phyloP scores from a whole-genome alignment of 2,113 vertebrate species.

The Phycodurus eques region DNA sequence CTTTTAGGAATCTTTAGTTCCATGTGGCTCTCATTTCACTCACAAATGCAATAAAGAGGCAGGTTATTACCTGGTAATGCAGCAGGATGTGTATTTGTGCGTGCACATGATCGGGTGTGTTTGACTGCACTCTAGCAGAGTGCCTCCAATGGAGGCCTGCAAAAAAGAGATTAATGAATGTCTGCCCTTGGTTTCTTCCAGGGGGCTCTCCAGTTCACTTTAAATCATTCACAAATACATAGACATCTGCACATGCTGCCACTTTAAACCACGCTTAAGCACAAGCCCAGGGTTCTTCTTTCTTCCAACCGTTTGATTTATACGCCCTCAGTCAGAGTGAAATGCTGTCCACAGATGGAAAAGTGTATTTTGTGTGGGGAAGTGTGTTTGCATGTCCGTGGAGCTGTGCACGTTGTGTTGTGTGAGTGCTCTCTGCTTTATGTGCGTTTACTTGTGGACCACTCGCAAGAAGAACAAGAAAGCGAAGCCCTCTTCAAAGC shows the following conservation, averaged over 20 bases:
- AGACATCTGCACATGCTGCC: slow-evolving; percentile 7
- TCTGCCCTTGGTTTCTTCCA: slow-evolving; percentile 49
- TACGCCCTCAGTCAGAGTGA: slow-evolving; percentile 29
- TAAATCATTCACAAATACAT: slow-evolving; percentile 39
- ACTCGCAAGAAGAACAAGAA: slow-evolving; percentile 23
- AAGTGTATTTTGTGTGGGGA: slow-evolving; percentile 20
- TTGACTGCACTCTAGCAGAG: slow-evolving; percentile 27
- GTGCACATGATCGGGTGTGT: slow-evolving; percentile 13
- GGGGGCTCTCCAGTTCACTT: slow-evolving; percentile 48
- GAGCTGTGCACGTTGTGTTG: slow-evolving; percentile 14
- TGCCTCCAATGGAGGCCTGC: slow-evolving; percentile 28
- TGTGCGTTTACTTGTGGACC: slow-evolving; percentile 11
- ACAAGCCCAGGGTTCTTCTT: neutral
- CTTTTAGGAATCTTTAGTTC: slow-evolving; percentile 30
- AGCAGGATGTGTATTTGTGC: slow-evolving; percentile 13
- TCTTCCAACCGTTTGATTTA: slow-evolving; percentile 46
- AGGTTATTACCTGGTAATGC: slow-evolving; percentile 23
- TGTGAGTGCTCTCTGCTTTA: slow-evolving; percentile 2
- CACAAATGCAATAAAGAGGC: slow-evolving; percentile 12
- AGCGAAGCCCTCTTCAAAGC: slow-evolving; percentile 46
- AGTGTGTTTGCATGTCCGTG: slow-evolving; percentile 11
- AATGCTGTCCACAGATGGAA: slow-evolving; percentile 45
- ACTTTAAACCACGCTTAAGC: slow-evolving; percentile 1
- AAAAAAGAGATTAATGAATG: slow-evolving; percentile 54
- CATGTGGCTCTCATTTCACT: slow-evolving; percentile 39